Percentiles rank a stretch among this genome's conserved stretches.
These are phyloP conservation scores for Trichomalopsis sarcophagae DNA, from an alignment of 1,140 invertebrate genomes.

Conservation along the genomic window DNA sequence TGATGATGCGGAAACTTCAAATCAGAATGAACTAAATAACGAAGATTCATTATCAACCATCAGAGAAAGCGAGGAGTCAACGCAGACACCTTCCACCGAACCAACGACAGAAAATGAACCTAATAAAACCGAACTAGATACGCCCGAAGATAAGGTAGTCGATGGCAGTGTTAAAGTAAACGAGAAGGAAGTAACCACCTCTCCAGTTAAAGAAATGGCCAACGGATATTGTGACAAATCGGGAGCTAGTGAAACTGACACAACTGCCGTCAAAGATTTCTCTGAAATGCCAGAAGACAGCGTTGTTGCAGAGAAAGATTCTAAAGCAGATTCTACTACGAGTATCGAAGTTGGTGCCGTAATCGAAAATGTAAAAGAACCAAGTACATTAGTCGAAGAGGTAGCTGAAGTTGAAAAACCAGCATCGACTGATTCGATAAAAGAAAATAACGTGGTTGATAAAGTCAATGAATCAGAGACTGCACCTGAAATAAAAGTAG, in stretches of 20 bases:
- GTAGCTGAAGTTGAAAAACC: constrained; percentile 27
- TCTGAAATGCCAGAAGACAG: neutral
- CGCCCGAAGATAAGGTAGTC: constrained; percentile 29
- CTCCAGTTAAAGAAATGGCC: constrained; percentile 13
- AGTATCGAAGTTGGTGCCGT: constrained; percentile 48
- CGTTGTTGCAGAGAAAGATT: neutral
- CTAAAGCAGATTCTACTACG: constrained; percentile 25
- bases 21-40: constrained; percentile 43
- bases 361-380: constrained; percentile 49
- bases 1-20: constrained; percentile 48
- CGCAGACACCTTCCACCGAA: neutral
- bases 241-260: constrained; percentile 1
- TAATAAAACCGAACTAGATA: constrained; percentile 26
- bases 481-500: neutral
- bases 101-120: constrained; percentile 8
- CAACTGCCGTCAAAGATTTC: neutral
- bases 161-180: constrained; percentile 12
- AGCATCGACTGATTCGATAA: neutral
- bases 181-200: neutral
- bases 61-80: constrained; percentile 33
- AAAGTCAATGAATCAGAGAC: neutral
- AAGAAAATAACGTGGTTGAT: neutral
- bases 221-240: constrained; percentile 36
- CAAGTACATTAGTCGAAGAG: constrained; percentile 34
- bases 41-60: constrained; percentile 30